phyloP scores from a whole-genome alignment of 2,888 invertebrate species.

The Rhagonycha lutea region DNA sequence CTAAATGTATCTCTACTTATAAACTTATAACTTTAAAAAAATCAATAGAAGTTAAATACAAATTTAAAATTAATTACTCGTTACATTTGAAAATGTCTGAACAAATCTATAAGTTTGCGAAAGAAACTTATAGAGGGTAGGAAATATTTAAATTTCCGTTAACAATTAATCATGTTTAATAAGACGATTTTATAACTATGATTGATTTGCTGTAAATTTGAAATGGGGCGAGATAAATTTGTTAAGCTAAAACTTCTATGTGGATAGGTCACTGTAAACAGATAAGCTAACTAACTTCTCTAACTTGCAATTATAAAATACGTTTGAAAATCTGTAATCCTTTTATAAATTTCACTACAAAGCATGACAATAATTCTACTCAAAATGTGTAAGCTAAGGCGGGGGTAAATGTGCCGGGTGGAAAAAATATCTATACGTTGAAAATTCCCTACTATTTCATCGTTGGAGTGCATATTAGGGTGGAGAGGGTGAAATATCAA shows the following conservation, averaged over 20 bases:
- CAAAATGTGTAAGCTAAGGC: no score
- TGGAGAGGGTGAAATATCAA: no score
- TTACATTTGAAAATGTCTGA: neutral
- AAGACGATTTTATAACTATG: neutral
- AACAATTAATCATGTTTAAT: neutral
- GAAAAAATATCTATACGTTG: no score
- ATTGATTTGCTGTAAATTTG: neutral
- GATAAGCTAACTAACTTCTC: no score
- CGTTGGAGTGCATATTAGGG: no score
- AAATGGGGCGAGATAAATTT: neutral
- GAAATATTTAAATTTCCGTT: neutral
- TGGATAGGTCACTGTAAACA: neutral
- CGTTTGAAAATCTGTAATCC: no score
- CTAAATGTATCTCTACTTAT: neutral
- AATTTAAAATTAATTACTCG: neutral
- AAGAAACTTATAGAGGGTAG: neutral
- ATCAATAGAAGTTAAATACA: neutral
- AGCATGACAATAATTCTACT: no score
- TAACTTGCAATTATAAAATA: no score
- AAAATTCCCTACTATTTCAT: no score
- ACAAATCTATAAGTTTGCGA: neutral
- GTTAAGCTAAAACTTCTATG: neutral
- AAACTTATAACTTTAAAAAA: neutral
- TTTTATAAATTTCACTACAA: no score
- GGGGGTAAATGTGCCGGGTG: no score